Evolutionary conservation across 2,888 invertebrate species (phyloP), one percentile per base, ranked within the genome.

Genomic region (Invenusta paracnida): DNA sequence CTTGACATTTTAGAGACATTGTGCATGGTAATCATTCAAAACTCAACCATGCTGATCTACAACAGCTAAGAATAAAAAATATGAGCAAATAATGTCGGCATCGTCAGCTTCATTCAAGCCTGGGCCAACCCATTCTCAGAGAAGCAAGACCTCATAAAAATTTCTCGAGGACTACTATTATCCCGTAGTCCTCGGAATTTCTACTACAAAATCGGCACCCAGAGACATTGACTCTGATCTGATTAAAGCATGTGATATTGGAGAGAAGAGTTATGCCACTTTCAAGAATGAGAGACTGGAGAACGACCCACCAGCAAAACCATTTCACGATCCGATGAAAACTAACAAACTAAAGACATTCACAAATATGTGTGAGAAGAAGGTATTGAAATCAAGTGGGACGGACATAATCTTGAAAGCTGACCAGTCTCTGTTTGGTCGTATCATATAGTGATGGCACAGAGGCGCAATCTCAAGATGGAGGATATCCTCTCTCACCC

Each of bases 311-410:
- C 82, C 86, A 84, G 31, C 29, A 67, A 17, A 85, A 83, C 81
- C 84, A 83, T 88, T 88, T 85, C 86, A 88, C 87, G 88, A 88
- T 28, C 83, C 86, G n/a, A 48, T 88, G 79, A 84, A 87, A 66
- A 87, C 67, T 29, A 85, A 87, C 0, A 86, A 87, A 11, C 81
- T 88, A 79, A 87, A 88, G 30, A 88, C 87, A 29, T 87, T 87
- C 83, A 73, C 5, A 73, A 29, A 29, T 67, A 85, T 11, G 13
- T 67, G n/a, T 13, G 82, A 85, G 30, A 81, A 83, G 48, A 85
- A 79, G 13, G 31, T 28, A 0, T 25, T 73, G 73, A 28, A 23
- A 28, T 29, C 84, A 30, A 81, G 84, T 13, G 66, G 84, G 67
- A 67, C 82, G 66, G 67, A 66, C 28, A 30, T 84, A 17, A 87